Evolutionary conservation across 2,888 invertebrate genomes (phyloP).

Genomic region (Philopedon plagiatum): DNA sequence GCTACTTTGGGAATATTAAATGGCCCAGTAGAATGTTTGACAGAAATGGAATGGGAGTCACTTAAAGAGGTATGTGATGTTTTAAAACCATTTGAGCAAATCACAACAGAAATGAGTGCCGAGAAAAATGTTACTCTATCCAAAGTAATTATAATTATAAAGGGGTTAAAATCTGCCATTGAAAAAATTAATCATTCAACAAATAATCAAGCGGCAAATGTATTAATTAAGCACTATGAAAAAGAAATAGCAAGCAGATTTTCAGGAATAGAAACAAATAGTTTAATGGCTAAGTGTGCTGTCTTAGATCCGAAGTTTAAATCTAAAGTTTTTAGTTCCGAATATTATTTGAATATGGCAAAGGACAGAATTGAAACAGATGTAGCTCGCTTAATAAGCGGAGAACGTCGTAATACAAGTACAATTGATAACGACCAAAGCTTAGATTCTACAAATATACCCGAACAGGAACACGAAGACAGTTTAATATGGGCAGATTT

Average conservation of each 20-base stretch:
- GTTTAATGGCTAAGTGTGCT: not conserved
- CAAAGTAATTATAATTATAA: constrained; percentile 45
- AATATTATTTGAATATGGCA: not conserved
- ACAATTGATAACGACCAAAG: not conserved
- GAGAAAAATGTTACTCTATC: constrained; percentile 50
- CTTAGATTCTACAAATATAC: not conserved
- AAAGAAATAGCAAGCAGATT: not conserved
- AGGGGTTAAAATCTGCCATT: constrained; percentile 23
- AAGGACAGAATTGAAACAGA: not conserved
- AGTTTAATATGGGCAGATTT: not conserved
- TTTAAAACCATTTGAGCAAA: constrained; percentile 50
- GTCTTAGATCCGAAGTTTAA: not conserved
- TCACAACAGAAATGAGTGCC: constrained; percentile 50
- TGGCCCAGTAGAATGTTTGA: constrained; percentile 45
- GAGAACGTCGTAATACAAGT: not conserved
- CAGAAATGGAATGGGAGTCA: constrained; percentile 46
- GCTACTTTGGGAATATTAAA: constrained; percentile 49
- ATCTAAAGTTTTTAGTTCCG: not conserved
- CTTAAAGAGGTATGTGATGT: constrained; percentile 44
- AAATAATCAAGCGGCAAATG: not conserved
- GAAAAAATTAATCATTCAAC: not conserved
- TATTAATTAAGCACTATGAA: not conserved
- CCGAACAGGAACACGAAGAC: not conserved
- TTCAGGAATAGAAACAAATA: not conserved
- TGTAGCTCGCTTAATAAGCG: not conserved